Conservation (phyloP, 1,140 invertebrate species). For the Yoshiicerus persimilis region DNA sequence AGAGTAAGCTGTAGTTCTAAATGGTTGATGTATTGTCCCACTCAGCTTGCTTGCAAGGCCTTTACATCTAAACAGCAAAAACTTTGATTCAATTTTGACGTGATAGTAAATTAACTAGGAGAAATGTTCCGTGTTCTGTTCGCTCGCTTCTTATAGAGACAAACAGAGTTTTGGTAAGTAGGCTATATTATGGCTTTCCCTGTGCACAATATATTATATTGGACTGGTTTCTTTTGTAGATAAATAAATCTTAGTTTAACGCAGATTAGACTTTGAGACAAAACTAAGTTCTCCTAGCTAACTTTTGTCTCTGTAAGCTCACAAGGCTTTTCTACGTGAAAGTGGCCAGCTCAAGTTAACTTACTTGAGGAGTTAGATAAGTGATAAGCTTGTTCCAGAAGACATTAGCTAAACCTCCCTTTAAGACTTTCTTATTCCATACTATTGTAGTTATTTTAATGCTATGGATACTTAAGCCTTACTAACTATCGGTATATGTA, state of each 20-base stretch:
- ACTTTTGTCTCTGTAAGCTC: slow-evolving; percentile 4
- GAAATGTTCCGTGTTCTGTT: slow-evolving; percentile 11
- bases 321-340: not conserved
- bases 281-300: slow-evolving; percentile 4
- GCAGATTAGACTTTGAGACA: slow-evolving; percentile 19
- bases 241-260: slow-evolving; percentile 23
- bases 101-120: slow-evolving; percentile 30
- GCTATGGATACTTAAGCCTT: not conserved
- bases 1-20: not conserved
- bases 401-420: slow-evolving; percentile 19
- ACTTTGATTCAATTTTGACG: slow-evolving; percentile 29
- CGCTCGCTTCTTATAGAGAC: not conserved
- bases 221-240: not conserved
- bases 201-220: slow-evolving; percentile 17
- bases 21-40: not conserved
- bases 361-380: slow-evolving; percentile 1
- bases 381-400: not conserved
- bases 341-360: not conserved
- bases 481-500: not conserved
- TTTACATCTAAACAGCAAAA: not conserved
- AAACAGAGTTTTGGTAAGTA: not conserved
- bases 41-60: not conserved
- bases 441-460: not conserved
- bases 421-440: not conserved
- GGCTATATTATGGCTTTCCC: not conserved